Percentiles rank a stretch among this genome's conserved stretches.
Evolutionary conservation across 2,888 invertebrate genomes (phyloP).

Genomic region (Polydrusus tereticollis): DNA sequence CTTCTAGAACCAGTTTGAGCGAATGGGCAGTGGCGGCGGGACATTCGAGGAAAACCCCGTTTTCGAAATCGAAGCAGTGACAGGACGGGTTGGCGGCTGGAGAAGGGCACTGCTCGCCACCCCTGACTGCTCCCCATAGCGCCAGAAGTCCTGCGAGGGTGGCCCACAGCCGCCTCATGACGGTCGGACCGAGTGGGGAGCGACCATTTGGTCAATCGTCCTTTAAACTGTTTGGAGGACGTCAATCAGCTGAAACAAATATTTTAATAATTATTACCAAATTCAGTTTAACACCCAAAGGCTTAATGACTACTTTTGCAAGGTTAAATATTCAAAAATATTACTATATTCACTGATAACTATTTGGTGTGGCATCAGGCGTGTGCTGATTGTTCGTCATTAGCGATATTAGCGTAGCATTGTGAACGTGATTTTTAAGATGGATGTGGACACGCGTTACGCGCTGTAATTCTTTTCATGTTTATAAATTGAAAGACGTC

Average conservation of each 20-base stretch:
- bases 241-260: not conserved
- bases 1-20: slow-evolving; percentile 79
- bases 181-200: not conserved
- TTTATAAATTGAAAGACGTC: no score
- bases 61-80: slow-evolving; percentile 93
- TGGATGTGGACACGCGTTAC: no score
- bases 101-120: slow-evolving; percentile 75
- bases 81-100: slow-evolving; percentile 84
- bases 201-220: not conserved
- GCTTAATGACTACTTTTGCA: no score
- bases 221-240: not conserved
- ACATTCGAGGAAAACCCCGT: slow-evolving; percentile 91
- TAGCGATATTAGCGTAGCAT: no score
- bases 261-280: not conserved
- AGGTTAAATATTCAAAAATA: no score
- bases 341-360: no score
- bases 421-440: no score
- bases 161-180: slow-evolving; percentile 43
- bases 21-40: slow-evolving; percentile 84
- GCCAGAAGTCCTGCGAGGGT: slow-evolving; percentile 31
- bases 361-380: no score
- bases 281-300: no score
- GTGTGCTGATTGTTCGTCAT: no score
- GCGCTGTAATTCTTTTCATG: no score
- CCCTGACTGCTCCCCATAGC: slow-evolving; percentile 38